These are phyloP conservation scores for Phaethornis superciliosus DNA, from an alignment of 2,113 vertebrate species.

Conservation along the genomic window DNA sequence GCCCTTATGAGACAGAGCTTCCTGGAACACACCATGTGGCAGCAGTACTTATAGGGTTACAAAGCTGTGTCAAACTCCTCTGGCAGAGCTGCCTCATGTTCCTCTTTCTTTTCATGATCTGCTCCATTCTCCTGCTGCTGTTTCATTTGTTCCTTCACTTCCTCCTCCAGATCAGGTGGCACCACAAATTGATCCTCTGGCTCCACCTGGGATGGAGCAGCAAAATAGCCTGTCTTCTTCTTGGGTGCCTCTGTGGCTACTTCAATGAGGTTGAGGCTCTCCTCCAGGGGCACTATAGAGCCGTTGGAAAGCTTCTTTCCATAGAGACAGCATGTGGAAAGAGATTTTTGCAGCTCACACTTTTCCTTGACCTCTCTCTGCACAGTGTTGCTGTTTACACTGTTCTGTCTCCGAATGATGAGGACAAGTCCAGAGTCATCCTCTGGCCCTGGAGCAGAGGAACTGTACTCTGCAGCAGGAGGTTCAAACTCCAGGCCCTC, in stretches of 20 bases:
- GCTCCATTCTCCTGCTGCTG: conserved; percentile 72
- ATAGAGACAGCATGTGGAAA: conserved; percentile 89
- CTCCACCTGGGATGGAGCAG: conserved; percentile 91
- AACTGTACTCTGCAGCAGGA: background rate
- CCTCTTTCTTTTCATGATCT: conserved; percentile 61
- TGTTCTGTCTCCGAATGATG: conserved; percentile 86
- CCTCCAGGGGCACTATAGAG: conserved; percentile 92
- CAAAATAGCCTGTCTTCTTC: conserved; percentile 96
- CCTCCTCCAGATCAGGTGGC: conserved; percentile 91
- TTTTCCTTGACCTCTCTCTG: conserved; percentile 83
- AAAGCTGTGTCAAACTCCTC: conserved; percentile 96
- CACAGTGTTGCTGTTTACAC: conserved; percentile 84
- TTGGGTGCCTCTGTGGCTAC: conserved; percentile 95
- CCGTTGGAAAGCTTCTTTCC: conserved; percentile 95
- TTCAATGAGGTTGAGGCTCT: conserved; percentile 94
- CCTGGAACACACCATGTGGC: background rate
- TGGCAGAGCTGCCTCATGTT: conserved; percentile 40
- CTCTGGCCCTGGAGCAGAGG: conserved; percentile 49
- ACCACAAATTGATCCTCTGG: conserved; percentile 94
- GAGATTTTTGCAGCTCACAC: conserved; percentile 89
- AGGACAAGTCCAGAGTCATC: conserved; percentile 68
- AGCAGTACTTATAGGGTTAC: conserved; percentile 58
- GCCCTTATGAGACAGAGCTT: background rate
- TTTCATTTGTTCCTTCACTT: conserved; percentile 91
- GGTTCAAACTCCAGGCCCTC: conserved; percentile 62